Conservation (phyloP, 64 coral and sea anemone species). For the Stichodactyla helianthus region DNA sequence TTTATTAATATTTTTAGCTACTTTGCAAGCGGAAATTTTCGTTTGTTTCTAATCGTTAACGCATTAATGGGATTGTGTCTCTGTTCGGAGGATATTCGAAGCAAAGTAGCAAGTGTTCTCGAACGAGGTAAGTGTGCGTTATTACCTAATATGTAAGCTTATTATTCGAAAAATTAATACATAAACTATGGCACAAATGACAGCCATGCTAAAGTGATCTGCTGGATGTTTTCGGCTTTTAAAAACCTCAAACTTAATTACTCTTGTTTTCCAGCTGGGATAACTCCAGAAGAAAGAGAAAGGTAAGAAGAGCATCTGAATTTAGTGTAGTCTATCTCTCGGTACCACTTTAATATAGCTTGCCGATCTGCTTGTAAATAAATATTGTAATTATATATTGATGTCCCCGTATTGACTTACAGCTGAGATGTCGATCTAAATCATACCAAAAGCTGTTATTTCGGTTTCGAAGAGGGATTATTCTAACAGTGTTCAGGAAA, state of each 20-base stretch:
- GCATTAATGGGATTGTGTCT: constrained; percentile 31
- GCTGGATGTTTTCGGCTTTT: background rate
- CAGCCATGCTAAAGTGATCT: background rate
- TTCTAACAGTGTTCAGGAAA: background rate
- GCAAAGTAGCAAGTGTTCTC: constrained; percentile 30
- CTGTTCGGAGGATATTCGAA: constrained; percentile 38
- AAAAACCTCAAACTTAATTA: background rate
- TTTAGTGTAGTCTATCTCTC: background rate
- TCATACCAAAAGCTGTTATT: background rate
- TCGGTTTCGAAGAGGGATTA: background rate
- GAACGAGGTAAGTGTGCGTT: constrained; percentile 47
- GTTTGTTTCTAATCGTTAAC: constrained; percentile 28
- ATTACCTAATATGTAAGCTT: background rate
- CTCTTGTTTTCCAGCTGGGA: constrained; percentile 13
- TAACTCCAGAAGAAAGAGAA: constrained; percentile 31
- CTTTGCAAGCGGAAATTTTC: constrained; percentile 49
- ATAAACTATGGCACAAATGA: background rate
- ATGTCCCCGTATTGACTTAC: background rate
- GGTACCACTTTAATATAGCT: background rate
- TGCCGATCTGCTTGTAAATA: background rate
- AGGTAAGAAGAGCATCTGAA: constrained; percentile 11
- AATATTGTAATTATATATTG: background rate
- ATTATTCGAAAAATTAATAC: background rate
- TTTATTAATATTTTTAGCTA: constrained; percentile 10
- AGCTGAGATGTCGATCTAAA: background rate